Evolutionary conservation across 2,888 invertebrate genomes (phyloP), one percentile per base, ranked within the genome.

Genomic region (Seira sanloemensis): DNA sequence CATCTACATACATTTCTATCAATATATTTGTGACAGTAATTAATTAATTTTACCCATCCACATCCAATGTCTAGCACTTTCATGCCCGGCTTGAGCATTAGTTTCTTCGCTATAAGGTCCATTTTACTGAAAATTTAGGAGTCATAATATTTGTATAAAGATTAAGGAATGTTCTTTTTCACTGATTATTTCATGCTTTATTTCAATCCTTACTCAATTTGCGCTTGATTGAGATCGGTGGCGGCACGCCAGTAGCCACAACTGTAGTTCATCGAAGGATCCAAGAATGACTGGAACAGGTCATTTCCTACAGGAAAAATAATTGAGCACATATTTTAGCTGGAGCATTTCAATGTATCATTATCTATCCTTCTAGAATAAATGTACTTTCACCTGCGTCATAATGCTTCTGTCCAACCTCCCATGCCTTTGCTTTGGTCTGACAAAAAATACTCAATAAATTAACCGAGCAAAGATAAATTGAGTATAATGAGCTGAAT

Each of bases 161-260:
- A n/a, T n/a, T n/a, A n/a, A n/a, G n/a, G n/a, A n/a, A n/a, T n/a
- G n/a, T n/a, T n/a, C n/a, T n/a, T n/a, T n/a, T n/a, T n/a, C n/a
- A n/a, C n/a, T n/a, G n/a, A n/a, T n/a, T n/a, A n/a, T n/a, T n/a
- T n/a, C n/a, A n/a, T n/a, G n/a, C n/a, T n/a, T n/a, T n/a, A n/a
- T n/a, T n/a, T n/a, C n/a, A n/a, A n/a, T n/a, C n/a, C n/a, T n/a
- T n/a, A n/a, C n/a, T 87, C 84, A 1, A 65, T 37, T 76, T 89
- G 89, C 62, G 89, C 89, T 87, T 87, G 76, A 0, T 68, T 79
- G n/a, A 89, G 76, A 58, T 86, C 77, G 0, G 37, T 84, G 1
- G 89, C 89, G 0, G 75, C 79, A 4, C 66, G 74, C 89, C 89
- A 89, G 71, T 89, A 89, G 5, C 88, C 89, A 62, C 89, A 88